Percentiles rank a stretch among this genome's conserved stretches.
phyloP scores from a whole-genome alignment of 2,113 vertebrate genomes.

The Phrynosoma platyrhinos region DNA sequence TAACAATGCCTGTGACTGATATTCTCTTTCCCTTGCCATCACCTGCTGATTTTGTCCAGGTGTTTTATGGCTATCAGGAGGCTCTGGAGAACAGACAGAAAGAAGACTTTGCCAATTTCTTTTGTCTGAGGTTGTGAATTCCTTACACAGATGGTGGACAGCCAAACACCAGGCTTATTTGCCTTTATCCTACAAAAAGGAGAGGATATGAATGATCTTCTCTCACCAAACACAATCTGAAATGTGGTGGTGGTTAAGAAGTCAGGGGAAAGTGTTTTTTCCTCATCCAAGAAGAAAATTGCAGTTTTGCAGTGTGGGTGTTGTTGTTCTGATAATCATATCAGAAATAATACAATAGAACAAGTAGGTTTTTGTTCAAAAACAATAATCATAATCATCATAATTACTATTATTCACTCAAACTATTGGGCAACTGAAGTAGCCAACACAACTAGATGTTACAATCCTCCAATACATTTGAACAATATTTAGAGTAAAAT shows the following conservation, averaged over 20 bases:
- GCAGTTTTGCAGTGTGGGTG: fast-evolving
- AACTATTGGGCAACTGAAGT: slow-evolving; percentile 67
- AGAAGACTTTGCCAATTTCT: slow-evolving; percentile 85
- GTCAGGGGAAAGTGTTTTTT: slow-evolving; percentile 49
- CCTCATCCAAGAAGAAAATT: slow-evolving; percentile 2
- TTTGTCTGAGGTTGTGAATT: slow-evolving; percentile 88
- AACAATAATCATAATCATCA: slow-evolving; percentile 15
- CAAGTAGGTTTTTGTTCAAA: background rate
- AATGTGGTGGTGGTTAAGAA: slow-evolving; percentile 63
- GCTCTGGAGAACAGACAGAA: slow-evolving; percentile 85
- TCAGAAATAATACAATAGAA: background rate
- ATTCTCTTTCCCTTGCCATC: slow-evolving; percentile 83
- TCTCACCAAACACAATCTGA: slow-evolving; percentile 57
- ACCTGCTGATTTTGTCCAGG: slow-evolving; percentile 92
- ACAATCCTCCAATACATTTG: slow-evolving; percentile 55
- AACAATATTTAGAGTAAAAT: slow-evolving; percentile 44
- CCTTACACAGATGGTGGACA: slow-evolving; percentile 89
- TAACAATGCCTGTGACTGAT: slow-evolving; percentile 85
- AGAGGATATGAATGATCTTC: slow-evolving; percentile 61
- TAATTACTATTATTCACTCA: slow-evolving; percentile 8
- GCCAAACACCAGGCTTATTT: slow-evolving; percentile 76
- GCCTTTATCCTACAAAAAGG: slow-evolving; percentile 70
- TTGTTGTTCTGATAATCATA: background rate
- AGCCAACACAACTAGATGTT: background rate
- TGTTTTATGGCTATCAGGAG: slow-evolving; percentile 89